These are phyloP conservation scores for Trachelus iudaicus DNA, from an alignment of 2,888 invertebrate genomes.

Conservation along the genomic window DNA sequence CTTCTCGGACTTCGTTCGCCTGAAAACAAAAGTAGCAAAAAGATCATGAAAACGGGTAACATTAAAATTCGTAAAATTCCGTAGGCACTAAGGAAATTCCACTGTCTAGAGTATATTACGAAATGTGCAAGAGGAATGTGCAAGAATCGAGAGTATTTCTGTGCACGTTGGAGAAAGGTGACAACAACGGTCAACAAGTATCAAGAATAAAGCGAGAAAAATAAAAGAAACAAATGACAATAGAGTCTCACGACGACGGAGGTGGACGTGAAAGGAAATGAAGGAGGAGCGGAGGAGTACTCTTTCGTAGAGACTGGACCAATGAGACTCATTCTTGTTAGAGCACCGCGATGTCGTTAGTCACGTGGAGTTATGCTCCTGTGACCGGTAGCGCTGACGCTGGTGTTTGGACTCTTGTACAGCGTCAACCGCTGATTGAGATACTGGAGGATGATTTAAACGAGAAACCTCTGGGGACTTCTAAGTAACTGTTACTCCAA, in stretches of 20 bases:
- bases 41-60: background rate
- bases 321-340: constrained; percentile 40
- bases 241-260: background rate
- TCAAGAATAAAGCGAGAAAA: constrained; percentile 1
- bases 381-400: constrained; percentile 13
- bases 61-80: background rate
- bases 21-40: constrained; percentile 28
- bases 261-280: background rate
- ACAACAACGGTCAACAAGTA: background rate
- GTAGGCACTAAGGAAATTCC: background rate
- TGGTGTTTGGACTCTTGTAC: constrained; percentile 26
- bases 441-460: constrained; percentile 34
- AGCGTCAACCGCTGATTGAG: constrained; percentile 33
- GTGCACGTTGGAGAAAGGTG: background rate
- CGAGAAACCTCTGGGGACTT: constrained; percentile 20
- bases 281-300: background rate
- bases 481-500: background rate
- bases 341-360: constrained; percentile 44
- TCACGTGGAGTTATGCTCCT: constrained; percentile 42
- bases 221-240: background rate
- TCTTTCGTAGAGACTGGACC: constrained; percentile 27
- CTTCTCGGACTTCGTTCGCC: constrained; percentile 48
- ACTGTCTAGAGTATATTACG: background rate
- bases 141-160: constrained; percentile 12
- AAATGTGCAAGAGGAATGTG: background rate